phyloP scores from a whole-genome alignment of 2,113 vertebrate genomes.

The Alethe castanea region DNA sequence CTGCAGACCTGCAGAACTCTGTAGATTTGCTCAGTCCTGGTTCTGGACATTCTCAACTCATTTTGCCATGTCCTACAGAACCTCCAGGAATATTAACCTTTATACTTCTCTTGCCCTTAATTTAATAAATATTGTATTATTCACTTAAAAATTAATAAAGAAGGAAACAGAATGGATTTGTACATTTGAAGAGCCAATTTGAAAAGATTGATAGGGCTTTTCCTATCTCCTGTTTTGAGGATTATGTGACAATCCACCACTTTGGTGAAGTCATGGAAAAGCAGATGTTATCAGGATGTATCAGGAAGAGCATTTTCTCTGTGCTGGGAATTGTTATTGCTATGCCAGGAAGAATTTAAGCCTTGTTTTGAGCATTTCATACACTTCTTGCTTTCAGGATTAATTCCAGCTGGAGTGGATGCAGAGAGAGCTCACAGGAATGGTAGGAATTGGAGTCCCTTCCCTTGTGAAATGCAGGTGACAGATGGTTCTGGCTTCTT shows the following conservation, averaged over 20 bases:
- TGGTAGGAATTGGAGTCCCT: background rate
- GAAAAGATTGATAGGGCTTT: background rate
- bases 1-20: background rate
- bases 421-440: background rate
- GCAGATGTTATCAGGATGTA: background rate
- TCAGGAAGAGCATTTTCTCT: background rate
- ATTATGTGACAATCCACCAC: background rate
- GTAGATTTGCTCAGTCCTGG: background rate
- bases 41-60: background rate
- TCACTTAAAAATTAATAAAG: background rate
- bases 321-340: background rate
- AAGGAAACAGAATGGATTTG: background rate
- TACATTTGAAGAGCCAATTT: conserved; percentile 26
- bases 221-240: background rate
- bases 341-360: background rate
- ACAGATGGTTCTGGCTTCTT: background rate
- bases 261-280: background rate
- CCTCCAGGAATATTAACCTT: background rate
- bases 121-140: background rate
- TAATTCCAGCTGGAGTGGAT: background rate
- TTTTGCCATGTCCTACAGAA: background rate
- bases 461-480: background rate
- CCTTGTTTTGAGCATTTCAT: background rate
- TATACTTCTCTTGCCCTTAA: background rate
- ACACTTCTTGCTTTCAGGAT: background rate